phyloP scores from a whole-genome alignment of 2,113 vertebrate genomes.

The Pungitius pungitius region DNA sequence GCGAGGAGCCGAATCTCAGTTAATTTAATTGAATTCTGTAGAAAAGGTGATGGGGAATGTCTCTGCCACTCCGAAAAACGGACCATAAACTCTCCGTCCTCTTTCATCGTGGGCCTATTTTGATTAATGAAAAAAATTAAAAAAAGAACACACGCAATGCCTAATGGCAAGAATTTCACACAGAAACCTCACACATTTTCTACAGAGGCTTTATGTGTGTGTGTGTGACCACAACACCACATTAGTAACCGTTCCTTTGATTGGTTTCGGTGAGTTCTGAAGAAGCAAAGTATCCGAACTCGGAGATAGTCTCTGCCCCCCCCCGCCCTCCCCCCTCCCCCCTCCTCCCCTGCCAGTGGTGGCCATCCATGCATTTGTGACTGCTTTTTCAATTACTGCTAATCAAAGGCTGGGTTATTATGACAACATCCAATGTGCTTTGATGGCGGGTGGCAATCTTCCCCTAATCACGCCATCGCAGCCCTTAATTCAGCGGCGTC shows the following conservation, averaged over 20 bases:
- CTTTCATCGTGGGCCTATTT: slow-evolving; percentile 17
- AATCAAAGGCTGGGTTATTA: slow-evolving; percentile 74
- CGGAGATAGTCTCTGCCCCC: background rate
- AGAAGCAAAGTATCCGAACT: slow-evolving; percentile 31
- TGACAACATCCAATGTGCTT: slow-evolving; percentile 74
- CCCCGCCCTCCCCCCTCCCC: too few relatives aligned
- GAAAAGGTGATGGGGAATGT: background rate
- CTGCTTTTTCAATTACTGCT: slow-evolving; percentile 74
- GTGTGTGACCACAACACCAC: background rate
- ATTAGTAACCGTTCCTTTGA: slow-evolving; percentile 33
- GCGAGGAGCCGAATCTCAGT: background rate
- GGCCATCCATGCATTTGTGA: slow-evolving; percentile 62
- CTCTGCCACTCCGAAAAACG: background rate
- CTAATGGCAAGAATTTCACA: slow-evolving; percentile 26
- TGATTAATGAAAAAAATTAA: slow-evolving; percentile 14
- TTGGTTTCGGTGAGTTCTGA: slow-evolving; percentile 37
- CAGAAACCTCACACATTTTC: slow-evolving; percentile 31
- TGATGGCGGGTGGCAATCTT: slow-evolving; percentile 78
- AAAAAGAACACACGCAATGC: background rate
- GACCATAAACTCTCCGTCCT: background rate
- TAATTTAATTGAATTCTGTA: background rate
- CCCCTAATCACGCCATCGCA: slow-evolving; percentile 78
- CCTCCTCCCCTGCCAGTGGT: slow-evolving; percentile 21
- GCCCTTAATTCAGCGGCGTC: slow-evolving; percentile 85
- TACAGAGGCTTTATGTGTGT: slow-evolving; percentile 15